Evolutionary conservation across 2,888 invertebrate genomes (phyloP).

Genomic region (Eilema depressum): DNA sequence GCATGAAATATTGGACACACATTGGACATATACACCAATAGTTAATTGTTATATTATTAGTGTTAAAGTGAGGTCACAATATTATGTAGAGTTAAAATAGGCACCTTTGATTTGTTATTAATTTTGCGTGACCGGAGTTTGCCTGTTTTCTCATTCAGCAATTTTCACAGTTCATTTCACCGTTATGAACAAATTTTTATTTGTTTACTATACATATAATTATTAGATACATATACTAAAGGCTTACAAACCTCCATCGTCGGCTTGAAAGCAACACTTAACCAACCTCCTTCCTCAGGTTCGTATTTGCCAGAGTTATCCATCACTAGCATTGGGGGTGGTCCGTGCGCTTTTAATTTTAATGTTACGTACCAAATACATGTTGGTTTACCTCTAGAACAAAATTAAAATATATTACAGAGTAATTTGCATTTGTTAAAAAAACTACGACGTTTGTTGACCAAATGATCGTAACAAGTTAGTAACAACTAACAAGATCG

Average conservation of each 20-base stretch:
- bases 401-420: neutral
- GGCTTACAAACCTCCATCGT: conserved; percentile 68
- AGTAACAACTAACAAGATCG: too few relatives aligned
- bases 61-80: too few relatives aligned
- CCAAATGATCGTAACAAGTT: too few relatives aligned
- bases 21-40: too few relatives aligned
- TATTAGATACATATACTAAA: too few relatives aligned
- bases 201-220: too few relatives aligned
- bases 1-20: too few relatives aligned
- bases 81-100: too few relatives aligned
- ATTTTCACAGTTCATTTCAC: neutral
- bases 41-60: too few relatives aligned
- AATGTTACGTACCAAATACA: conserved; percentile 86
- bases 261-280: conserved; percentile 88
- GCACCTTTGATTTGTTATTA: too few relatives aligned
- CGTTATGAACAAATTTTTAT: too few relatives aligned
- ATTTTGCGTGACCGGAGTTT: too few relatives aligned
- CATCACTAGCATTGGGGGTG: conserved; percentile 70
- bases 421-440: neutral
- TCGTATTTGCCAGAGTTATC: conserved; percentile 80
- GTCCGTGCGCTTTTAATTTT: conserved; percentile 65
- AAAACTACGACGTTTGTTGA: neutral
- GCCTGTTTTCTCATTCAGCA: neutral
- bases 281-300: conserved; percentile 80
- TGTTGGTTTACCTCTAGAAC: conserved; percentile 84